A percentile compares a stretch with the other conserved stretches of the same genome.
These are phyloP conservation scores for Heteractis magnifica DNA, from an alignment of 92 coral and sea anemone genomes.

Conservation along the genomic window DNA sequence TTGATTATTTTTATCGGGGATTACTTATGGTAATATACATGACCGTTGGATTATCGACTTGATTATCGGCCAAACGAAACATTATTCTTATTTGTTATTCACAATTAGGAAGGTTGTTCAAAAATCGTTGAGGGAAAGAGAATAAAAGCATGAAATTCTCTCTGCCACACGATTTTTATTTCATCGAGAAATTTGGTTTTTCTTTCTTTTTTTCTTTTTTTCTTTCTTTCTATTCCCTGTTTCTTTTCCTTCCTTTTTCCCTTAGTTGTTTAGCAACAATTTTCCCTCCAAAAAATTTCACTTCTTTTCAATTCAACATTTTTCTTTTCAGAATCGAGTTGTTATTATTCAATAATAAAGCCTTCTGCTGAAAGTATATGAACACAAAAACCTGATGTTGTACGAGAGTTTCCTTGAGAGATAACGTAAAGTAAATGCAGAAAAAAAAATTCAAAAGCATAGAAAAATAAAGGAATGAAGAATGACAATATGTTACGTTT, in stretches of 20 bases:
- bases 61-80: not conserved
- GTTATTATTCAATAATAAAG: not conserved
- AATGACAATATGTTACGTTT: not conserved
- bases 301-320: not conserved
- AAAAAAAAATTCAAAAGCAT: not conserved
- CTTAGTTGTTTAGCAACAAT: not conserved
- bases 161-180: not conserved
- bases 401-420: no score
- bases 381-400: no score
- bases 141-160: not conserved
- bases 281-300: not conserved
- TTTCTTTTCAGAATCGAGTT: not conserved
- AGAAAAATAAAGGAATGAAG: not conserved
- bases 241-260: not conserved
- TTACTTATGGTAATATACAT: slow-evolving; percentile 1
- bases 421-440: not conserved
- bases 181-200: no score
- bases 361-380: not conserved
- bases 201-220: not conserved
- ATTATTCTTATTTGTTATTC: not conserved
- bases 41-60: not conserved
- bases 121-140: not conserved
- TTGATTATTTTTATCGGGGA: not conserved
- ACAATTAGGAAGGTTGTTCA: not conserved
- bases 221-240: no score